Conservation (phyloP, 2,113 vertebrate genomes). For the Symphodus melops region DNA sequence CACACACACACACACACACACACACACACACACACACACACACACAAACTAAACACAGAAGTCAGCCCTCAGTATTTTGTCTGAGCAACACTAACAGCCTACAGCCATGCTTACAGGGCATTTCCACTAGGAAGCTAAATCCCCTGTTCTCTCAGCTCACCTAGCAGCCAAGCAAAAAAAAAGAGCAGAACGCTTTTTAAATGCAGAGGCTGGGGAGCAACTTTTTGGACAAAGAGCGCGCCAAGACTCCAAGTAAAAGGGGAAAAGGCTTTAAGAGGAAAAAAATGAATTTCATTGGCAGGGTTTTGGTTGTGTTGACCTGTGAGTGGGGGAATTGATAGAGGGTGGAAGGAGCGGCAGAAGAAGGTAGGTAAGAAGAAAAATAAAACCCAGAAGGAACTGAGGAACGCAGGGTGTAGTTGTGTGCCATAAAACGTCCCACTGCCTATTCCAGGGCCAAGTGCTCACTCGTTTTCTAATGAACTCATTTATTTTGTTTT, state of each 20-base stretch:
- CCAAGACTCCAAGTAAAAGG: conserved; percentile 72
- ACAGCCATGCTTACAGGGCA: conserved; percentile 73
- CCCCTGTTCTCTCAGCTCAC: conserved; percentile 68
- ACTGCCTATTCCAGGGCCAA: conserved; percentile 67
- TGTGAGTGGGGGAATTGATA: conserved; percentile 52
- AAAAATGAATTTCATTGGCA: conserved; percentile 61
- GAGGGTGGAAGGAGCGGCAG: conserved; percentile 36
- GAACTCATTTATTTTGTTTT: conserved; percentile 77
- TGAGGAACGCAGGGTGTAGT: conserved; percentile 34
- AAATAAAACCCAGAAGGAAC: conserved; percentile 8
- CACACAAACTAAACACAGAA: background rate
- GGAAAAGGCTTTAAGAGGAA: conserved; percentile 64
- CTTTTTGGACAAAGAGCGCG: conserved; percentile 74
- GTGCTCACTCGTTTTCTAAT: conserved; percentile 66
- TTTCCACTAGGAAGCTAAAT: conserved; percentile 70
- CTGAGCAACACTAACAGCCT: conserved; percentile 70
- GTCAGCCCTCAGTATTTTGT: conserved; percentile 52
- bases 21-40: conserved; percentile 18
- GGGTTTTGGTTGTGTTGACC: conserved; percentile 63
- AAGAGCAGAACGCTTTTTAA: conserved; percentile 69
- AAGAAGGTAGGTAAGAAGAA: conserved; percentile 30
- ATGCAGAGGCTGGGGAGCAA: conserved; percentile 64
- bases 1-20: conserved; percentile 15
- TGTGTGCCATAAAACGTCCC: conserved; percentile 59
- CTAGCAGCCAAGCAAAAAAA: conserved; percentile 63